Conservation (phyloP, 2,888 invertebrate species). For the Frankliniella fusca region DNA sequence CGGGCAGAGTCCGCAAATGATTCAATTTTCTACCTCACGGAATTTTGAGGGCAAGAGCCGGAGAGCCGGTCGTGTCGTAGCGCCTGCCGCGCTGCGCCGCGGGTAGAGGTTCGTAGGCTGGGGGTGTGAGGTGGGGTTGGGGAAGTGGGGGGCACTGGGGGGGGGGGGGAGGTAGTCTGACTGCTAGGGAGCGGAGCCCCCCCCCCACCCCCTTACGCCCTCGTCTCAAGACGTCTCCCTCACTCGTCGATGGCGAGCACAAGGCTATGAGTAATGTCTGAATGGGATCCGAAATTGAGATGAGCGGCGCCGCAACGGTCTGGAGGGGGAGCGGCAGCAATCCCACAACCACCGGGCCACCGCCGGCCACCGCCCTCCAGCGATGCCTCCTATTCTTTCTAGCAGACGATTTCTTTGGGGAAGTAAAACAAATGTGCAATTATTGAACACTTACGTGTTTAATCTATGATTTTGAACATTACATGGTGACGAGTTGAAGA, state of each 20-base stretch:
- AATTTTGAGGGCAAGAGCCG: not conserved
- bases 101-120: not conserved
- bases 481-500: too few relatives aligned
- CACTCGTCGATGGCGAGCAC: not conserved
- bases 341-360: too few relatives aligned
- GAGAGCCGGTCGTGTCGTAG: not conserved
- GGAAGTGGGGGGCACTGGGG: too few relatives aligned
- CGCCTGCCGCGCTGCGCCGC: not conserved
- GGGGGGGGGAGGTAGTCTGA: too few relatives aligned
- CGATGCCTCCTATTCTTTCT: too few relatives aligned
- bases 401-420: too few relatives aligned
- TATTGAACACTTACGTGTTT: too few relatives aligned
- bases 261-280: not conserved
- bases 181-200: too few relatives aligned
- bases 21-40: not conserved
- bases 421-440: too few relatives aligned
- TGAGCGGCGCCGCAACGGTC: not conserved
- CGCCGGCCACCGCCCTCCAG: too few relatives aligned
- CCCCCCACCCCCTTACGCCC: not conserved
- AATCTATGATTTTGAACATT: too few relatives aligned
- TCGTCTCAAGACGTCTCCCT: not conserved
- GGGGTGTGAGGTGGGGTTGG: too few relatives aligned
- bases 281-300: not conserved
- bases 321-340: not conserved
- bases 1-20: not conserved